Percentiles rank a stretch among this genome's conserved stretches.
Evolutionary conservation across 1,140 invertebrate species (phyloP).

Genomic region (Dermatophagoides farinae): DNA sequence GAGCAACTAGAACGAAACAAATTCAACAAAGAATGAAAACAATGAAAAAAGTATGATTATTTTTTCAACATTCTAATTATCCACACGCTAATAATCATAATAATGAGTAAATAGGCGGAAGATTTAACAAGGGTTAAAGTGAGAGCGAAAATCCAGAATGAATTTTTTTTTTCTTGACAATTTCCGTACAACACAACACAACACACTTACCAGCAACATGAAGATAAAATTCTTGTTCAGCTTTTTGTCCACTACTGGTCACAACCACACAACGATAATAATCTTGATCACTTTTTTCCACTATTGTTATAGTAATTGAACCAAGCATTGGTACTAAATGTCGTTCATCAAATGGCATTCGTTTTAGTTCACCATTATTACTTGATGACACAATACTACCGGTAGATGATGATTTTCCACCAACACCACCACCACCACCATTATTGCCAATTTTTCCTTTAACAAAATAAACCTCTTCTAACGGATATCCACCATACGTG

Average conservation of each 20-base stretch:
- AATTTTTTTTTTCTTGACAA: not conserved
- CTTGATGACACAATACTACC: not conserved
- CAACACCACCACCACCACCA: slow-evolving; percentile 32
- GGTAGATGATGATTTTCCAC: too few relatives aligned
- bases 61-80: too few relatives aligned
- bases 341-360: slow-evolving; percentile 16
- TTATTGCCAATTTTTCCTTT: slow-evolving; percentile 26
- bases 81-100: too few relatives aligned
- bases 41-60: not conserved
- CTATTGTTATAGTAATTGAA: slow-evolving; percentile 54
- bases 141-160: not conserved
- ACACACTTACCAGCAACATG: slow-evolving; percentile 20
- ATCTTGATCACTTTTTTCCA: slow-evolving; percentile 66
- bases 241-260: slow-evolving; percentile 17
- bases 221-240: slow-evolving; percentile 17
- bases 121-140: not conserved
- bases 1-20: slow-evolving; percentile 16
- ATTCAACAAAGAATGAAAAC: too few relatives aligned
- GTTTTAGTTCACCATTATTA: slow-evolving; percentile 9
- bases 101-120: too few relatives aligned
- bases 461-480: slow-evolving; percentile 67
- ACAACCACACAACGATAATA: slow-evolving; percentile 37
- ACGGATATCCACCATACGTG: slow-evolving; percentile 81
- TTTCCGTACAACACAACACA: not conserved
- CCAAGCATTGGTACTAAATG: slow-evolving; percentile 8